phyloP scores from a whole-genome alignment of 2,888 invertebrate genomes.

The Zygogramma bicolorata region DNA sequence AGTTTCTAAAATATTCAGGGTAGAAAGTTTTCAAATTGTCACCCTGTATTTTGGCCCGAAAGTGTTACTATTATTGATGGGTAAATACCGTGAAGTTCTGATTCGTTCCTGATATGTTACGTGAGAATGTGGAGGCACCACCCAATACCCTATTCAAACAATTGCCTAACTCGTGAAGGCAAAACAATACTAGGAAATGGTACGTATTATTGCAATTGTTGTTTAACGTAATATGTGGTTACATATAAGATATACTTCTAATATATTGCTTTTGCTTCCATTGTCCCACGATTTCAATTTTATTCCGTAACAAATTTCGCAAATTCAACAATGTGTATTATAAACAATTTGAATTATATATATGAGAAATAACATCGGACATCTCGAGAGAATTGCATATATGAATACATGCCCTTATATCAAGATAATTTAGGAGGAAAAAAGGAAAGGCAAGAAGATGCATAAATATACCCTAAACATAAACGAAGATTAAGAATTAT shows the following conservation, averaged over 20 bases:
- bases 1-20: no score
- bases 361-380: background rate
- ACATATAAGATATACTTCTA: background rate
- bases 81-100: background rate
- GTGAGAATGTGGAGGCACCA: background rate
- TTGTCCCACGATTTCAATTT: background rate
- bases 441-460: no score
- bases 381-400: no score
- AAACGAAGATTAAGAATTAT: no score
- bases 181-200: background rate
- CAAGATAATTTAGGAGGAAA: no score
- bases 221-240: background rate
- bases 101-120: background rate
- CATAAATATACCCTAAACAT: no score
- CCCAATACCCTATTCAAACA: background rate
- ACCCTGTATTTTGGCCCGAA: no score
- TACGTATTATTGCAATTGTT: background rate
- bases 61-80: background rate
- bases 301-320: background rate
- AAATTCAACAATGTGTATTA: background rate
- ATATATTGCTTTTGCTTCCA: background rate
- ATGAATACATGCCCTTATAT: no score
- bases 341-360: background rate
- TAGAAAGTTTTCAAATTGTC: no score
- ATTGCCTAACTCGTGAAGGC: background rate